Evolutionary conservation across 2,113 vertebrate species (phyloP).

Genomic region (Capreolus pygargus): DNA sequence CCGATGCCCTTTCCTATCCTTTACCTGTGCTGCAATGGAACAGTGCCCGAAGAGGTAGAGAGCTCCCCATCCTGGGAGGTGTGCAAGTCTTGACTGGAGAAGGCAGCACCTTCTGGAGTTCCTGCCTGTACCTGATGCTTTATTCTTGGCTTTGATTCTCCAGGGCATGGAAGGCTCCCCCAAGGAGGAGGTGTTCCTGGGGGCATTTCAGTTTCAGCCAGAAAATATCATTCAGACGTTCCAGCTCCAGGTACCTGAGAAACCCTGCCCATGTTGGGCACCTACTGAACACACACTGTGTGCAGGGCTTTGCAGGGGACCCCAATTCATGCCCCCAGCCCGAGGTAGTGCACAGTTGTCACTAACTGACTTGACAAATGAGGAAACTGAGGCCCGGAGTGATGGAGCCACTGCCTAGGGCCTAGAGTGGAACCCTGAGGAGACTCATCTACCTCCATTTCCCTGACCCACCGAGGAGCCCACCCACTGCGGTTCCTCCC

Average conservation of each 20-base stretch:
- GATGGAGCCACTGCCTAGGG: neutral
- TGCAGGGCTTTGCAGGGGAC: neutral
- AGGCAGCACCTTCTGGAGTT: too few species aligned
- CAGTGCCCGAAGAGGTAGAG: neutral
- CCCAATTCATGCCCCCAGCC: neutral
- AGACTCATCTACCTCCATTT: neutral
- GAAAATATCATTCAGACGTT: conserved; percentile 72
- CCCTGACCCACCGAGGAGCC: neutral
- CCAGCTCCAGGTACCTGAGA: conserved; percentile 62
- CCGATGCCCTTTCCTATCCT: neutral
- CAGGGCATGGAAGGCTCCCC: conserved; percentile 65
- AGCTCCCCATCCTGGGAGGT: neutral
- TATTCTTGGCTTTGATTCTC: neutral
- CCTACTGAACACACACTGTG: neutral
- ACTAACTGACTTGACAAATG: neutral
- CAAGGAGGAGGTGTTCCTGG: conserved; percentile 70
- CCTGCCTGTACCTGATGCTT: neutral
- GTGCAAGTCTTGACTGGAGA: neutral
- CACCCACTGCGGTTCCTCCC: neutral
- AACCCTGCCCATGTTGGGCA: neutral
- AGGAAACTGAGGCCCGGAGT: neutral
- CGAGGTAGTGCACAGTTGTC: neutral
- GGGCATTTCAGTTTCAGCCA: conserved; percentile 71
- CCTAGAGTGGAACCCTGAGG: neutral
- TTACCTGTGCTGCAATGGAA: neutral